Percentiles rank a stretch among this genome's conserved stretches.
Evolutionary conservation across 2,888 invertebrate genomes (phyloP).

Genomic region (Salpingus planirostris): DNA sequence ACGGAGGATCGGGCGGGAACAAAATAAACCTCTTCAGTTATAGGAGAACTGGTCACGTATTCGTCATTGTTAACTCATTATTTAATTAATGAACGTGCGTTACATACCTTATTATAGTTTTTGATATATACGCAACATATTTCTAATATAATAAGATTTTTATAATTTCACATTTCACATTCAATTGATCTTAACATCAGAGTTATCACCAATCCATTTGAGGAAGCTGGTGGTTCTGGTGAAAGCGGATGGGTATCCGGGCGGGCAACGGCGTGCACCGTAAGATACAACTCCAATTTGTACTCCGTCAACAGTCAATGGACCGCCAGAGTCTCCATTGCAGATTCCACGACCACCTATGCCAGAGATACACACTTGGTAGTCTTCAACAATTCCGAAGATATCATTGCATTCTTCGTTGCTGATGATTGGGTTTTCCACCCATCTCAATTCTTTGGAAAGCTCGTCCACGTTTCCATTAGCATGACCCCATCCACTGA

Average conservation of each 20-base stretch:
- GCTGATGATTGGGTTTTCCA: not conserved
- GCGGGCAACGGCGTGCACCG: slow-evolving; percentile 5
- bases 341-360: slow-evolving; percentile 11
- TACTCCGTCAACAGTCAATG: slow-evolving; percentile 9
- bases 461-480: slow-evolving; percentile 4
- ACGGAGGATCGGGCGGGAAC: too few relatives aligned
- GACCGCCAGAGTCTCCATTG: slow-evolving; percentile 19
- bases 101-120: too few relatives aligned
- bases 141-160: too few relatives aligned
- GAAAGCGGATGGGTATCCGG: slow-evolving; percentile 13
- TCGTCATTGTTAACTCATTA: too few relatives aligned
- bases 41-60: too few relatives aligned
- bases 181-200: slow-evolving; percentile 2
- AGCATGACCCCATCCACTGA: slow-evolving; percentile 19
- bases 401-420: slow-evolving; percentile 9
- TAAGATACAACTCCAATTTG: slow-evolving; percentile 16
- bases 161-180: slow-evolving; percentile 1
- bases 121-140: too few relatives aligned
- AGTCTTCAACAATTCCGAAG: too few relatives aligned
- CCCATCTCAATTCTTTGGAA: not conserved
- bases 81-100: too few relatives aligned
- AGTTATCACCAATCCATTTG: slow-evolving; percentile 14
- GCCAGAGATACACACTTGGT: slow-evolving; percentile 11
- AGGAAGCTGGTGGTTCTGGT: slow-evolving; percentile 12
- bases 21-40: too few relatives aligned